Evolutionary conservation across 1,140 invertebrate species (phyloP), one percentile per base, ranked within the genome.

Genomic region (Halictus rubicundus): DNA sequence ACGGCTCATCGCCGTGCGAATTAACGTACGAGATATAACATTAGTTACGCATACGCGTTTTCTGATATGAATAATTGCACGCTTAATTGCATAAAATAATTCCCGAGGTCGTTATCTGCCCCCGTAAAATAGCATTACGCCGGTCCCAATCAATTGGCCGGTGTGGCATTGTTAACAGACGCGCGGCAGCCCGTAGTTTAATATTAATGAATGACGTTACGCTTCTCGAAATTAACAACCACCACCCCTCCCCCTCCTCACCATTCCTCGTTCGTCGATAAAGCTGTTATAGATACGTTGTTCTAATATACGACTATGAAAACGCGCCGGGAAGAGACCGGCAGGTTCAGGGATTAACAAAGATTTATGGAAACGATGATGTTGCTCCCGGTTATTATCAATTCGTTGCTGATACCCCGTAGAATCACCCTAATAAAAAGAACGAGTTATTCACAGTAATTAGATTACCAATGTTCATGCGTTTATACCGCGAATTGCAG

Each of bases 71-170:
- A 80, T 80, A 80, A 80, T 80, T n/a, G 54, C 57, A 14, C 42
- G 49, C 16, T 39, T 69, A 80, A 76, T 76, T 69, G 65, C 64
- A 32, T 76, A 63, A 76, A 80, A 76, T 80, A 80, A 80, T 80
- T 80, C 46, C 21, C 60, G 19, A 60, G 63, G 23, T 75, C 72
- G 71, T 75, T 65, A 73, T 75, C 72, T 39, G 4, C 12, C 52
- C 16, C 4, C 57, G 73, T 80, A 76, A 80, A 80, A 69, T 76
- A 75, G 57, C 42, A 64, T 80, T 76, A 69, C 32, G 25, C 54
- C 12, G n/a, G n/a, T 21, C n/a, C 65, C 78, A 42, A 80, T 80
- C 78, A 69, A 80, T 80, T 68, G 65, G 25, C 14, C n/a, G 23
- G 42, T 9, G 7, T 14, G 23, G 46, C 59, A 76, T 75, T 75